Conservation (phyloP, 2,797 vertebrate genomes). For the Peromyscus melanophrys region DNA sequence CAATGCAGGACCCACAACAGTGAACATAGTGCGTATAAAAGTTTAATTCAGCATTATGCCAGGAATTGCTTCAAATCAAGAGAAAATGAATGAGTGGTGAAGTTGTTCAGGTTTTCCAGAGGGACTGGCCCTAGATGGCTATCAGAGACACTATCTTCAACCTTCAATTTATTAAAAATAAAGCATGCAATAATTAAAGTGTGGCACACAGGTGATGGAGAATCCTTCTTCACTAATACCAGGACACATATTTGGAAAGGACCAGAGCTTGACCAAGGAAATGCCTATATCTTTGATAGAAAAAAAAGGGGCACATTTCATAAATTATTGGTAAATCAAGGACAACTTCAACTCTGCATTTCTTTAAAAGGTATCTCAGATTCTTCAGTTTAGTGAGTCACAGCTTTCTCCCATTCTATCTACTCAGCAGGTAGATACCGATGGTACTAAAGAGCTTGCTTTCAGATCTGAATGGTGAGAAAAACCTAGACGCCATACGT, state of each 20-base stretch:
- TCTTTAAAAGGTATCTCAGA: slow-evolving; percentile 1
- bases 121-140: neutral
- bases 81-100: slow-evolving; percentile 7
- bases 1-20: neutral
- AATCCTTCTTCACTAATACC: neutral
- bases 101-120: neutral
- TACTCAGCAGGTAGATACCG: neutral
- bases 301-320: neutral
- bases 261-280: neutral
- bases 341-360: neutral
- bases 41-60: neutral
- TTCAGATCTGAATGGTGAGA: neutral
- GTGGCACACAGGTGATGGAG: neutral
- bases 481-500: neutral
- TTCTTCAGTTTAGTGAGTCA: neutral
- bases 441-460: neutral
- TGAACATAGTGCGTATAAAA: neutral
- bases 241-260: neutral
- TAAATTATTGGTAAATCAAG: neutral
- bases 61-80: slow-evolving; percentile 8
- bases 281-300: slow-evolving; percentile 30
- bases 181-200: neutral
- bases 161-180: neutral
- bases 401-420: neutral
- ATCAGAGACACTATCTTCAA: neutral